phyloP scores from a whole-genome alignment of 2,113 vertebrate genomes.

The Xiphorhynchus elegans region DNA sequence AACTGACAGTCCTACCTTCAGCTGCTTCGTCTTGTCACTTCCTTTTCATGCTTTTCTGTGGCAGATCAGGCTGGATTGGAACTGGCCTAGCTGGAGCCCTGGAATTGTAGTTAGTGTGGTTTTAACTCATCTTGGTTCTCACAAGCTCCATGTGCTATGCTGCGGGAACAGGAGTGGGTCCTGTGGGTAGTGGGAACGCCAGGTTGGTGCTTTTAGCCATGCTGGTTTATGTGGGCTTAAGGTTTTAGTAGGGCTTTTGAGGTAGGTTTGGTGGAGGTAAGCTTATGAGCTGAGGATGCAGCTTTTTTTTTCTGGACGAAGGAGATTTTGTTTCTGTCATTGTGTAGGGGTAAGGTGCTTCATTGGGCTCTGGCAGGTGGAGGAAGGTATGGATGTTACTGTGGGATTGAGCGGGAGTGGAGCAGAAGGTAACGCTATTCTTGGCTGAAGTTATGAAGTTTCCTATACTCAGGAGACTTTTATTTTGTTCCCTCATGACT shows the following conservation, averaged over 20 bases:
- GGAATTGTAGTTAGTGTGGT: neutral
- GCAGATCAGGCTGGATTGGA: neutral
- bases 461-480: neutral
- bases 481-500: neutral
- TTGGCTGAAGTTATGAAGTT: neutral
- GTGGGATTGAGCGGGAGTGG: neutral
- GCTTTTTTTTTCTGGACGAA: neutral
- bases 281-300: neutral
- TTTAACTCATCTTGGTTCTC: neutral
- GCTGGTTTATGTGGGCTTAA: fast-evolving
- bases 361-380: fast-evolving
- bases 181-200: fast-evolving
- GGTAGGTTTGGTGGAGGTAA: neutral
- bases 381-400: fast-evolving
- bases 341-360: neutral
- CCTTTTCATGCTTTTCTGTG: fast-evolving
- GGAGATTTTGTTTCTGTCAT: neutral
- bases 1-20: neutral
- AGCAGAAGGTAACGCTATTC: neutral
- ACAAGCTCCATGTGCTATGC: fast-evolving
- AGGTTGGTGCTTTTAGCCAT: fast-evolving
- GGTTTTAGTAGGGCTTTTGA: neutral
- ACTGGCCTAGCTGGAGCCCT: neutral
- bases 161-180: neutral
- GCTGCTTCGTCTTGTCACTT: neutral